Percentiles rank a stretch among this genome's conserved stretches.
These are phyloP conservation scores for Pluvianellus socialis DNA, from an alignment of 2,113 vertebrate species.

Conservation along the genomic window DNA sequence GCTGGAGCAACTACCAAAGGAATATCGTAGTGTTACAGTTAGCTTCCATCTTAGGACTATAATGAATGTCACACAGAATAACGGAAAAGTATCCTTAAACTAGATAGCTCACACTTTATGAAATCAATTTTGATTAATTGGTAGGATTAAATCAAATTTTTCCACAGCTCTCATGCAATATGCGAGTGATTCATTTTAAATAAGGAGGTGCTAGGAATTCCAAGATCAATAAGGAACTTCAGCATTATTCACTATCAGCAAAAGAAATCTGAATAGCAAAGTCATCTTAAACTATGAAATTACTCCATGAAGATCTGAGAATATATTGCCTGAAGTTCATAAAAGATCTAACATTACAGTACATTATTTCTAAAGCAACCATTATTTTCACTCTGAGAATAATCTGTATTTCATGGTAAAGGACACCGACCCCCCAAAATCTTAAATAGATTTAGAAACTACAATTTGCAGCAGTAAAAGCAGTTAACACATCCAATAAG, in stretches of 20 bases:
- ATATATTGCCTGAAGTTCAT: neutral
- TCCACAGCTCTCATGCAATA: neutral
- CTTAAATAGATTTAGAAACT: conserved; percentile 47
- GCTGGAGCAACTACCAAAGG: neutral
- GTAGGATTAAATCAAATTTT: neutral
- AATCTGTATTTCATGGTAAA: conserved; percentile 16
- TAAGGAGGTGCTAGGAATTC: neutral
- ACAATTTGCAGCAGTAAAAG: conserved; percentile 11
- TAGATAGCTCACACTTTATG: neutral
- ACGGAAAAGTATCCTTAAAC: neutral
- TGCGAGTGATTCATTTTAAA: neutral
- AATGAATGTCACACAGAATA: conserved; percentile 1
- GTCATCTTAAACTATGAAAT: neutral
- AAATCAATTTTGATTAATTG: neutral
- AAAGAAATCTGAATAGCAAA: neutral
- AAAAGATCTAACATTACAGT: neutral
- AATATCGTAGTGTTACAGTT: neutral
- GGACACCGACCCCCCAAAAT: neutral
- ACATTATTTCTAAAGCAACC: neutral
- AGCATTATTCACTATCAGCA: neutral
- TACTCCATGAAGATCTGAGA: neutral
- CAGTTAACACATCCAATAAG: neutral
- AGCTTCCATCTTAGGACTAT: neutral
- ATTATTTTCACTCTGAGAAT: neutral
- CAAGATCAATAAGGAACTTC: neutral